Conservation (phyloP, 2,888 invertebrate genomes). For the Thera britannica region DNA sequence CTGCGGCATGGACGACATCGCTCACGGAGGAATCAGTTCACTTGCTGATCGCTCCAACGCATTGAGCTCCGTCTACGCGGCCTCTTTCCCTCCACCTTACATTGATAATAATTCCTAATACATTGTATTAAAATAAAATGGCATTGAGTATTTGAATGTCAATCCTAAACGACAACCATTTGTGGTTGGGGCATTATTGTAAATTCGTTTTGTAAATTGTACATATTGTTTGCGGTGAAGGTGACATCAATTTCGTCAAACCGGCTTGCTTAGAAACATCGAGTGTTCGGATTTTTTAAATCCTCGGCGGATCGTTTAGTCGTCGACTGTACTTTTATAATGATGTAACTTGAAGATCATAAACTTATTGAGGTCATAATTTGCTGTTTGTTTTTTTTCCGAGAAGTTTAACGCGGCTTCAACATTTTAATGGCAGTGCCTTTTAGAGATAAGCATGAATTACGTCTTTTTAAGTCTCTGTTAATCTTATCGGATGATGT, state of each 20-base stretch:
- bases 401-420: conserved; percentile 16
- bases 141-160: too few relatives aligned
- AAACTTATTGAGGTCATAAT: conserved; percentile 23
- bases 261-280: not conserved
- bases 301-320: not conserved
- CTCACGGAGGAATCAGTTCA: too few relatives aligned
- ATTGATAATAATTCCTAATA: too few relatives aligned
- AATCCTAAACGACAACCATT: too few relatives aligned
- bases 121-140: too few relatives aligned
- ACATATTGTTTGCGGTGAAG: not conserved
- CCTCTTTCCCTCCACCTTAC: too few relatives aligned
- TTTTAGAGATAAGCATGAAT: conserved; percentile 24
- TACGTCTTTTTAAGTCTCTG: conserved; percentile 13
- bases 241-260: not conserved
- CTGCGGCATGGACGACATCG: too few relatives aligned
- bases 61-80: too few relatives aligned
- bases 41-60: too few relatives aligned
- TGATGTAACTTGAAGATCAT: conserved; percentile 29
- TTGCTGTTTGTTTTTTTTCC: conserved; percentile 15
- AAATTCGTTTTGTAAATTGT: too few relatives aligned
- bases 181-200: too few relatives aligned
- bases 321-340: conserved; percentile 20
- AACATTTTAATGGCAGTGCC: conserved; percentile 15
- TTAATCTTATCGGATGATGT: conserved; percentile 7
- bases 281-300: not conserved